Base-by-base conservation (phyloP, 2,888 invertebrate species). In the Blastobasis lacticolella region DNA sequence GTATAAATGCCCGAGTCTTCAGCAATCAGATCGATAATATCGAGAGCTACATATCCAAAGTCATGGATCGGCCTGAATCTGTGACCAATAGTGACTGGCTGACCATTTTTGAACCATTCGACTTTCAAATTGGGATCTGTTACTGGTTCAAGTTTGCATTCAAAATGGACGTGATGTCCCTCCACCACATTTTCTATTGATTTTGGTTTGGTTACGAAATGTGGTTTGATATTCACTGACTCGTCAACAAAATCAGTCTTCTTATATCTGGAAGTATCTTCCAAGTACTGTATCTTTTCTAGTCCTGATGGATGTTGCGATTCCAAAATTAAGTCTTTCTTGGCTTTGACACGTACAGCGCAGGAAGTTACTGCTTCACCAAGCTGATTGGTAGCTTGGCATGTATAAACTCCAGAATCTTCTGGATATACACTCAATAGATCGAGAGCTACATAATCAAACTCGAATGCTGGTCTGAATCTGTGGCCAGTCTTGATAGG, bases 31-130 rank as follows among this genome's bases (percentile, higher is more conserved):
- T 98, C 98, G 60, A 98, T 93, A 58, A 99, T 96, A 72, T 99
- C 99, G 57, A 99, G 90, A 10, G 98, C 98, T 36, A 99, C 99
- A 75, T 98, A 99, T 44, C 99, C 99, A 81, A 99, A 99, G 81
- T 99, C 99, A 76, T 98, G 97, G 74, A 97, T 97, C 54, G 98
- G 97, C 66, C 97, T 92, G 90, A 97, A 98, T 69, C 98, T 92
- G 75, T 97, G 97, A 48, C 97, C 98, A 73, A 97, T 93, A 10
- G 95, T 97, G 50, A 99, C 93, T 37, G 98, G 97, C 64, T 95
- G 93, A 45, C 97, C 97, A 79, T 99, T 96, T 75, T 96, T 97
- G 73, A 92, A 97, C 98, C 98, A 99, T 83, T 98, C 98, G 4
- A 99, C 97, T 80, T 95, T 96, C 64, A 99, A 90, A 69, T 97